Conservation (phyloP, 2,797 vertebrate species). For the Alca torda region DNA sequence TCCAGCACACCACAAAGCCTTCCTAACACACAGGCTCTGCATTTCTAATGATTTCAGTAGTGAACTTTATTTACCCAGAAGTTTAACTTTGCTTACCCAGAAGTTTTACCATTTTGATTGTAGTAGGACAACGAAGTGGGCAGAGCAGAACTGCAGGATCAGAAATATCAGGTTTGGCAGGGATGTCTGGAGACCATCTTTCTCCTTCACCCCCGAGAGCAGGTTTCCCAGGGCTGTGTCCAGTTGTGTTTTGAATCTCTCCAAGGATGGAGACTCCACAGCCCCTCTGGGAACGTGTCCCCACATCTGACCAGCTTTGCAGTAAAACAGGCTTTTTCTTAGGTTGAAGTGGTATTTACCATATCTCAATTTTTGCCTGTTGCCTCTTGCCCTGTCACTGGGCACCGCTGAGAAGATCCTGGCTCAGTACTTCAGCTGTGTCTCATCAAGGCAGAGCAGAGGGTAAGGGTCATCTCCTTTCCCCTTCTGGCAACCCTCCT, state of each 20-base stretch:
- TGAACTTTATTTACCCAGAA: not conserved
- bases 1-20: not conserved
- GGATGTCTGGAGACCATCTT: not conserved
- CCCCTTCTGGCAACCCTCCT: not conserved
- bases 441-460: not conserved
- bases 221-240: not conserved
- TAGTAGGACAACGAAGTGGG: not conserved
- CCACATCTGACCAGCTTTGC: not conserved
- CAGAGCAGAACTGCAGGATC: not conserved
- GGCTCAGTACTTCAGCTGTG: not conserved
- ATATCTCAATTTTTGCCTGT: rapidly evolving
- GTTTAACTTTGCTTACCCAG: not conserved
- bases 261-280: not conserved
- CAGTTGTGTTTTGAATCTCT: not conserved
- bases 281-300: not conserved
- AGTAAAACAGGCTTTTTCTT: not conserved
- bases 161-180: not conserved
- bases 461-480: not conserved
- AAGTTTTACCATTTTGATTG: not conserved
- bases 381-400: not conserved
- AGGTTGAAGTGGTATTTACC: not conserved
- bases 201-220: not conserved
- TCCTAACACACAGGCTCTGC: not conserved
- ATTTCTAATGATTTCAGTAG: not conserved
- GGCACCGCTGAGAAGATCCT: not conserved